Base-by-base conservation (phyloP, 2,113 vertebrate genomes). In the Cavia porcellus region DNA sequence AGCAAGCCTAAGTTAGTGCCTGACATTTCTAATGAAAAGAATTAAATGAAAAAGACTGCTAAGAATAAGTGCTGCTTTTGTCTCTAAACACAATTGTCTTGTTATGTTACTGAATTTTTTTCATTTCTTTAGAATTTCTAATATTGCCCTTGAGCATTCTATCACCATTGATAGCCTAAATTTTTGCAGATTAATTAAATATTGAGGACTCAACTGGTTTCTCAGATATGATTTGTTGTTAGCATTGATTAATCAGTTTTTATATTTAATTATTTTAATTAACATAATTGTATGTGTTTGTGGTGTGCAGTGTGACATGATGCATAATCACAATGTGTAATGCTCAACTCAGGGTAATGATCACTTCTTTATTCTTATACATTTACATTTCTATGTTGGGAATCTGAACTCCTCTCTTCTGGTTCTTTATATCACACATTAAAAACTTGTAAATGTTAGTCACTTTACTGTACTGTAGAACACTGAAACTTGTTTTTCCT, bases 161-260 rank as follows among this genome's bases (percentile, higher is more conserved):
- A 19, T 83, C 42, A 42, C 50, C 68, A 64, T 35, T 86, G 70
- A 25, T 19, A 52, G 64, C 35, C 22, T 55, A 61, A 6, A 8
- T 50, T 64, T 35, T 79, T 25, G 81, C 30, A 52, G 66, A 20
- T 52, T 70, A 61, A 38, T 68, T 68, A 52, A 68, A 80, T 38
- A 59, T 61, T 55, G 20, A 77, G 47, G 45, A 30, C 12, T 86
- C 66, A n/a, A n/a, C 30, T 94, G 3, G 0, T 57, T 86, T 90
- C 82, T 93, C 88, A 86, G 2, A 45, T 92, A 55, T 45, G 64
- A 94, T 79, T 86, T 94, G 45, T 82, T 59, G 11, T 92, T 22
- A 86, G 24, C 15, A n/a, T 83, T 62, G 17, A 68, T 88, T 62
- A 47, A 79, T 82, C 50, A 91, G 19, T 86, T 74, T 59, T 64